Evolutionary conservation across 1,140 invertebrate species (phyloP), one percentile per base, ranked within the genome.

Genomic region (Probaryconus sp.): DNA sequence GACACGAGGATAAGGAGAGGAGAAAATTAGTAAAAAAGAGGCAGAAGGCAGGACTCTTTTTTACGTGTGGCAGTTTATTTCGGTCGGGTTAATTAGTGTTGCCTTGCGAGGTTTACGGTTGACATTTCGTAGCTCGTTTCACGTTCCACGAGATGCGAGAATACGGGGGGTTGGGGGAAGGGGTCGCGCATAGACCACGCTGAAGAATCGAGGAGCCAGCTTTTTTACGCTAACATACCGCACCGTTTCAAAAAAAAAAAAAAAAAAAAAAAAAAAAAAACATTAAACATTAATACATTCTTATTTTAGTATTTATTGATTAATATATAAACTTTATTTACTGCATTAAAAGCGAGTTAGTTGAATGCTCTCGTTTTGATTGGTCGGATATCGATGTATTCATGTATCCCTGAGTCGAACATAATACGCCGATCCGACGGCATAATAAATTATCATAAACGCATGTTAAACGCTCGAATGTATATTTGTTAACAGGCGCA

Each of bases 41-140:
- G 55, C 55, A 74, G 63, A 51, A 79, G 77, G 75, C 70, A 72
- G 58, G 60, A 67, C 56, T 78, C 70, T n/a, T n/a, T n/a, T n/a
- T n/a, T n/a, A n/a, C 76, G 78, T 75, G 79, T 71, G 71, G 81
- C 83, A 85, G 83, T 86, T 86, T 86, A 87, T 87, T 87, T 86
- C 78, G 80, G 85, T 86, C 82, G 83, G 83, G 85, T 87, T 87
- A 88, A 87, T 87, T 87, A 87, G 84, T 83, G 86, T 83, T 86
- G 85, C 79, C 84, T 86, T 82, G 84, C 82, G 84, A 87, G 86
- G 85, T 86, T 87, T 85, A 87, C 83, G 81, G 84, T 87, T 87
- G 86, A 86, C 84, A 87, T 87, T 86, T 87, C 81, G 83, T 84
- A 81, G 84, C 79, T 84, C 81, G 79, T 83, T 81, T 76, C 71